Evolutionary conservation across 2,888 invertebrate species (phyloP).

Genomic region (Platycheirus albimanus): DNA sequence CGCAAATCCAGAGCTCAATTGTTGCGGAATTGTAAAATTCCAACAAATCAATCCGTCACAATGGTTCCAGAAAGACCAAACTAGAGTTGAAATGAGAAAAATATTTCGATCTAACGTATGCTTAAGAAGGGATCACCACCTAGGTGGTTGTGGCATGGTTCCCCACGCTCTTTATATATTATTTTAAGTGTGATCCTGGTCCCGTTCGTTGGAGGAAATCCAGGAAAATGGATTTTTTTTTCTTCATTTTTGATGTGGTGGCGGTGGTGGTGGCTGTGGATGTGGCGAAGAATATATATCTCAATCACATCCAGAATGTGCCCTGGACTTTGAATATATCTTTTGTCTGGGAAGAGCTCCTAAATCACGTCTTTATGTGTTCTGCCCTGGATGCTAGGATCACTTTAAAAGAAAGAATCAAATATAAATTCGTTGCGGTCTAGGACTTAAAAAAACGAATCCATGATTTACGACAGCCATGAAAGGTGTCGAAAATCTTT

Average conservation of each 20-base stretch:
- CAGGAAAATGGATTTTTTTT: slow-evolving; percentile 42
- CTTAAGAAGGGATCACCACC: slow-evolving; percentile 21
- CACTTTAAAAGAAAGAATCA: slow-evolving; percentile 1
- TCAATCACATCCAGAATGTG: slow-evolving; percentile 52
- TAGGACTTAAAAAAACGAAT: slow-evolving; percentile 29
- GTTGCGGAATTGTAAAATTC: slow-evolving; percentile 69
- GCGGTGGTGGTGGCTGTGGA: too few species aligned
- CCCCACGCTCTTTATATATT: slow-evolving; percentile 43
- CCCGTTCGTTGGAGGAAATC: slow-evolving; percentile 37
- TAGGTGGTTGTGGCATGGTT: slow-evolving; percentile 21
- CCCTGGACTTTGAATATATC: slow-evolving; percentile 43
- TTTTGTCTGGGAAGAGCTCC: slow-evolving; percentile 59
- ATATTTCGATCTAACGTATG: slow-evolving; percentile 50
- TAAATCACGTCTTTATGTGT: slow-evolving; percentile 56
- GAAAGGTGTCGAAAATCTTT: slow-evolving; percentile 66
- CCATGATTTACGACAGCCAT: slow-evolving; percentile 64
- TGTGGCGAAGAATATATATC: slow-evolving; percentile 59
- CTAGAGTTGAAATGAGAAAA: slow-evolving; percentile 28
- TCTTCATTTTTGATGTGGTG: slow-evolving; percentile 14
- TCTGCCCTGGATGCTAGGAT: background rate
- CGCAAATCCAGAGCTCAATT: slow-evolving; percentile 62
- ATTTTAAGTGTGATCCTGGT: slow-evolving; percentile 37
- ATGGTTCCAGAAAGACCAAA: slow-evolving; percentile 27
- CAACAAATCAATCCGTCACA: slow-evolving; percentile 74
- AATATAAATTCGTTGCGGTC: slow-evolving; percentile 40